Percentiles rank a stretch among this genome's conserved stretches.
Evolutionary conservation across 1,140 invertebrate genomes (phyloP).

Genomic region (Drosophila pandora): DNA sequence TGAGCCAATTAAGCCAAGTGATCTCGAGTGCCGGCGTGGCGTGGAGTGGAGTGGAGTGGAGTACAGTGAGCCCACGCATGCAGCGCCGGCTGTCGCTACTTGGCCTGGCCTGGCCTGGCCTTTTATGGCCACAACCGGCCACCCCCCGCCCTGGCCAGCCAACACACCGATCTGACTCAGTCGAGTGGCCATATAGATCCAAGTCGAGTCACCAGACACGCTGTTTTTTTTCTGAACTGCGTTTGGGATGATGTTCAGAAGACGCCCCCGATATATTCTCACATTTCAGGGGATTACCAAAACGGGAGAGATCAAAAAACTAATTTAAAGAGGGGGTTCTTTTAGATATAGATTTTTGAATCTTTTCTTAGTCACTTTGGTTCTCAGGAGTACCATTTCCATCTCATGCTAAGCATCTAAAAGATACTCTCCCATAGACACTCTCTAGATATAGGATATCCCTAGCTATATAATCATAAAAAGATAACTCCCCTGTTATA

Average conservation of each 20-base stretch:
- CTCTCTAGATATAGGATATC: too few species aligned
- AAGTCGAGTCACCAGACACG: slow-evolving; percentile 12
- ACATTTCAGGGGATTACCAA: slow-evolving; percentile 31
- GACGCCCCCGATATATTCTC: slow-evolving; percentile 33
- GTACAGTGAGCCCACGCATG: slow-evolving; percentile 29
- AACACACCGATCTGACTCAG: slow-evolving; percentile 36
- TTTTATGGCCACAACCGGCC: slow-evolving; percentile 26
- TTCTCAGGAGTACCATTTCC: too few species aligned
- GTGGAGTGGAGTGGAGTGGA: slow-evolving; percentile 24
- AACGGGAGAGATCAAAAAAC: slow-evolving; percentile 21
- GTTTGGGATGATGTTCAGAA: slow-evolving; percentile 10
- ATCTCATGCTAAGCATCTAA: too few species aligned
- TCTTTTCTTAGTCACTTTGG: too few species aligned
- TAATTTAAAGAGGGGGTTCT: neutral
- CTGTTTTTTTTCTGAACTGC: neutral
- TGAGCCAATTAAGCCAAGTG: slow-evolving; percentile 65
- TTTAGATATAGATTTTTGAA: too few species aligned
- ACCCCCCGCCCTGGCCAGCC: slow-evolving; percentile 20
- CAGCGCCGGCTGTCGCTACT: slow-evolving; percentile 1
- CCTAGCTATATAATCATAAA: too few species aligned
- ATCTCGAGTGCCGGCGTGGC: slow-evolving; percentile 8
- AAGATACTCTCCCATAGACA: too few species aligned
- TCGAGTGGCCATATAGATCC: slow-evolving; percentile 11
- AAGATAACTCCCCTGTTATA: too few species aligned
- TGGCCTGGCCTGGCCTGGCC: slow-evolving; percentile 16